Conservation (phyloP, 2,888 invertebrate species). For the Lordiphosa andalusiaca region DNA sequence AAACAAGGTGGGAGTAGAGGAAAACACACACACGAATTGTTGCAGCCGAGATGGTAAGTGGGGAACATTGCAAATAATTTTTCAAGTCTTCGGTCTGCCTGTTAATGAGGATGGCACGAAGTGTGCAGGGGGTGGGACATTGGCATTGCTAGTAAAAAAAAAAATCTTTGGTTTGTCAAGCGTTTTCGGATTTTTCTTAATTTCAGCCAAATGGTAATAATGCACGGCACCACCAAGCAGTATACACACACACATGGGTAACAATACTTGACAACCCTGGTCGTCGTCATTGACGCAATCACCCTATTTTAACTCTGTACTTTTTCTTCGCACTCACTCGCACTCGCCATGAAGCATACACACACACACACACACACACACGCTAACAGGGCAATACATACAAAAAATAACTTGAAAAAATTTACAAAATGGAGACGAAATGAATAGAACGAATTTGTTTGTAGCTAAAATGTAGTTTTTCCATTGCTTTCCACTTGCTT, state of each 20-base stretch:
- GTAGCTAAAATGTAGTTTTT: background rate
- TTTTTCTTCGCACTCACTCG: slow-evolving; percentile 31
- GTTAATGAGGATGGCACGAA: too few species aligned
- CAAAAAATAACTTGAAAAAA: slow-evolving; percentile 9
- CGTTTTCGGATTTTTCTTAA: too few species aligned
- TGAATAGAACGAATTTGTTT: background rate
- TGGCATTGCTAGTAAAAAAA: too few species aligned
- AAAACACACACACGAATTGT: too few species aligned
- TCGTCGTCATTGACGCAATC: slow-evolving; percentile 68
- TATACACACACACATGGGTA: slow-evolving; percentile 13
- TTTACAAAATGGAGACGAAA: slow-evolving; percentile 18
- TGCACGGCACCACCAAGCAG: slow-evolving; percentile 3
- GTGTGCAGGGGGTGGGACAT: too few species aligned
- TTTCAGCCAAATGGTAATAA: background rate
- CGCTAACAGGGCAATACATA: slow-evolving; percentile 12
- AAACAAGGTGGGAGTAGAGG: too few species aligned
- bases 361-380: slow-evolving; percentile 10
- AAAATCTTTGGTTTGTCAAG: too few species aligned
- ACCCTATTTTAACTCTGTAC: slow-evolving; percentile 62
- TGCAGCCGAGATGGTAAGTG: too few species aligned
- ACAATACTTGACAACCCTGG: slow-evolving; percentile 63
- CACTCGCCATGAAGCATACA: slow-evolving; percentile 16
- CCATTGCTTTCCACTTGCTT: slow-evolving; percentile 2
- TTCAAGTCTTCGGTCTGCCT: too few species aligned
- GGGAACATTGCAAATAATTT: too few species aligned